Conservation (phyloP, 2,113 vertebrate genomes). For the Asarcornis scutulata region DNA sequence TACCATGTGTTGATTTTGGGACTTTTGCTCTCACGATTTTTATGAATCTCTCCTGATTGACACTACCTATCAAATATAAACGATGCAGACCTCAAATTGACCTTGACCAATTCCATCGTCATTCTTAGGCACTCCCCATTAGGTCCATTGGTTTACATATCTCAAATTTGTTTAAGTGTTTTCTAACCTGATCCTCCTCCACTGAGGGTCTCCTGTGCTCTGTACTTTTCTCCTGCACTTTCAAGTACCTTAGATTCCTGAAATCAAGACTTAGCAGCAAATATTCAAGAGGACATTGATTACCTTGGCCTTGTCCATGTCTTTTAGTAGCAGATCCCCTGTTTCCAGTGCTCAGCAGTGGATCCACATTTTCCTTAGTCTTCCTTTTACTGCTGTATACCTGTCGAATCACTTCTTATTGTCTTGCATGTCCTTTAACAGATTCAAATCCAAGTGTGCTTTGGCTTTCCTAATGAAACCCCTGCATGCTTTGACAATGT, state of each 20-base stretch:
- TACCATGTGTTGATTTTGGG: no score
- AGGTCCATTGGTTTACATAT: background rate
- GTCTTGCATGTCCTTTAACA: background rate
- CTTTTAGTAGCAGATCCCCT: background rate
- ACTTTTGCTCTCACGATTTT: background rate
- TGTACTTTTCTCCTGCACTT: background rate
- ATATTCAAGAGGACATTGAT: background rate
- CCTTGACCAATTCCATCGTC: accelerated
- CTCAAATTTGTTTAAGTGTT: background rate
- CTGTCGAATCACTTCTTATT: background rate
- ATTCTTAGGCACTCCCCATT: background rate
- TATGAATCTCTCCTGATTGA: background rate
- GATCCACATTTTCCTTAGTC: background rate
- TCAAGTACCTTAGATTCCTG: background rate
- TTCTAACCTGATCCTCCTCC: background rate
- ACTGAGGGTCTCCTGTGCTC: background rate
- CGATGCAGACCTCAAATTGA: background rate
- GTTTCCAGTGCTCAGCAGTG: background rate
- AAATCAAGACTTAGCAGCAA: background rate
- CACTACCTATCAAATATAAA: background rate
- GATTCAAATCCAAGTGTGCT: background rate
- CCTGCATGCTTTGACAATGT: background rate
- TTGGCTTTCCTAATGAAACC: background rate
- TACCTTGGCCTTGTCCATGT: background rate
- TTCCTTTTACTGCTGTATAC: background rate